phyloP scores from a whole-genome alignment of 1,140 invertebrate species.

The Pentalonia nigronervosa region DNA sequence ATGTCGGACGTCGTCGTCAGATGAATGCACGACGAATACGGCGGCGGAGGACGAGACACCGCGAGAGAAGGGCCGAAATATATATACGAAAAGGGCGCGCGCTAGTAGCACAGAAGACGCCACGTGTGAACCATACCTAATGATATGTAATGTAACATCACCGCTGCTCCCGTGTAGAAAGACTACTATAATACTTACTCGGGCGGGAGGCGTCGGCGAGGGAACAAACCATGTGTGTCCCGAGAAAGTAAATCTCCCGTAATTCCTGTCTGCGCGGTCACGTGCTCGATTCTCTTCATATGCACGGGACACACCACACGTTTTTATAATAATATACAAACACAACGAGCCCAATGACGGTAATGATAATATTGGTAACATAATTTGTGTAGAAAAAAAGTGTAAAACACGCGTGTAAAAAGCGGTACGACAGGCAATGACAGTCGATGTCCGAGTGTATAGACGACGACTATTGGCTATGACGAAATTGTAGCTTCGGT shows the following conservation, averaged over 20 bases:
- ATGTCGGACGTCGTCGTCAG: background rate
- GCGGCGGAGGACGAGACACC: background rate
- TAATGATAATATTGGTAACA: background rate
- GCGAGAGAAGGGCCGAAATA: background rate
- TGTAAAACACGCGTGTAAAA: background rate
- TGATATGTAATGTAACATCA: background rate
- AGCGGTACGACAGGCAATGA: no score
- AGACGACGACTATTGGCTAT: background rate
- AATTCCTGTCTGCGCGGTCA: conserved; percentile 33
- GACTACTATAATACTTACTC: background rate
- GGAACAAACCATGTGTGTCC: conserved; percentile 17
- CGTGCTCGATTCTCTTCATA: conserved; percentile 13
- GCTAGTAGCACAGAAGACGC: background rate
- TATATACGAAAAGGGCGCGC: background rate
- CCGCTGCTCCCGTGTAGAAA: background rate
- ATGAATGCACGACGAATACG: background rate
- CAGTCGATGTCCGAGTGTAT: no score
- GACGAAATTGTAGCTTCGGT: background rate
- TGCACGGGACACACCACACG: background rate
- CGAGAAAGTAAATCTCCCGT: conserved; percentile 40
- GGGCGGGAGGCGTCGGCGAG: background rate
- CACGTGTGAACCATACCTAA: background rate
- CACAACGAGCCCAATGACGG: background rate
- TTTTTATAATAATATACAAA: background rate
- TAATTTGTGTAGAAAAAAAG: background rate